These are phyloP conservation scores for Silurus meridionalis DNA, from an alignment of 2,113 vertebrate genomes.

Conservation along the genomic window DNA sequence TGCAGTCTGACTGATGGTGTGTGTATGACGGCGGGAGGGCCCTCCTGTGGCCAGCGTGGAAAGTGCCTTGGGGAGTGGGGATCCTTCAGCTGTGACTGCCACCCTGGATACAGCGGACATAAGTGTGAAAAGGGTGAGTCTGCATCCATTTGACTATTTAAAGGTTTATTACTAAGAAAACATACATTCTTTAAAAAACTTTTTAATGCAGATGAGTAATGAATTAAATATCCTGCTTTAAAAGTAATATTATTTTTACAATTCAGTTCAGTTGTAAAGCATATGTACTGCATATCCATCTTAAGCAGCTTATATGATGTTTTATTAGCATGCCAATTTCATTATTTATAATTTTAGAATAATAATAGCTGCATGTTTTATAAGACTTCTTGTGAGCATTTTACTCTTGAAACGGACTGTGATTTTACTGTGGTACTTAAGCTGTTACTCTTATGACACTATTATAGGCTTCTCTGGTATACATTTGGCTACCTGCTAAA, in stretches of 20 bases:
- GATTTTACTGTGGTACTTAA: background rate
- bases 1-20: constrained; percentile 77
- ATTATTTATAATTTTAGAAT: background rate
- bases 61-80: constrained; percentile 81
- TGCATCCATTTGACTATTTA: background rate
- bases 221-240: background rate
- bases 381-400: background rate
- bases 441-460: background rate
- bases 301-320: background rate
- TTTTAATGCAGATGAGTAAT: background rate
- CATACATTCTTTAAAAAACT: background rate
- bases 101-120: constrained; percentile 77
- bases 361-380: background rate
- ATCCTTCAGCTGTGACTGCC: constrained; percentile 83
- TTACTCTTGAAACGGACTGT: background rate
- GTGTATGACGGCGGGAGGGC: constrained; percentile 70
- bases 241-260: background rate
- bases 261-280: background rate
- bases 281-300: background rate
- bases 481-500: background rate
- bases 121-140: constrained; percentile 79
- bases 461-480: background rate
- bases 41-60: constrained; percentile 79
- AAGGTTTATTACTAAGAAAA: background rate
- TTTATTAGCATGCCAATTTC: background rate